These are phyloP conservation scores for Galerucella calmariensis DNA, from an alignment of 2,888 invertebrate species.

Conservation along the genomic window DNA sequence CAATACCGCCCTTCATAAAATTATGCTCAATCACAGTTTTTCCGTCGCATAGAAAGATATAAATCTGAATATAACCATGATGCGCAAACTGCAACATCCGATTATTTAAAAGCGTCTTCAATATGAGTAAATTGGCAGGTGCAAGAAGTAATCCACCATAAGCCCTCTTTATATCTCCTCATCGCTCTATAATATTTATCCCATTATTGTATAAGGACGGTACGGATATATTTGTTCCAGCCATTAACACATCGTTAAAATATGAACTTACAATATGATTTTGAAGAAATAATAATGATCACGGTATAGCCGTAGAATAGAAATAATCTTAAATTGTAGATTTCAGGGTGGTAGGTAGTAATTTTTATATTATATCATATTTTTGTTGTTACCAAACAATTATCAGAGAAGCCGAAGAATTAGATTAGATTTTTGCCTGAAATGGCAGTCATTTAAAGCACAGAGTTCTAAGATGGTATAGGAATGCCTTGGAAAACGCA, in stretches of 20 bases:
- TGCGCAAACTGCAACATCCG: constrained; percentile 18
- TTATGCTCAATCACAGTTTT: constrained; percentile 2
- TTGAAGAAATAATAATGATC: constrained; percentile 37
- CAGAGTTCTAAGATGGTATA: too few relatives aligned
- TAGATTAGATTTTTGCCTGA: too few relatives aligned
- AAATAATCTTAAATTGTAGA: too few relatives aligned
- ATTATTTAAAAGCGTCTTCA: constrained; percentile 31
- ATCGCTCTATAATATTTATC: constrained; percentile 41
- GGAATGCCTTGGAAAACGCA: too few relatives aligned
- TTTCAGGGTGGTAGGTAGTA: background rate
- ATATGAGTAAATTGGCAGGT: constrained; percentile 40
- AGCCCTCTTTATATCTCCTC: constrained; percentile 40
- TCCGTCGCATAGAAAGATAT: constrained; percentile 10
- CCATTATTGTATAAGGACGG: constrained; percentile 41
- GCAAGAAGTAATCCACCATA: constrained; percentile 39
- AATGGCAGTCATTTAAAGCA: too few relatives aligned
- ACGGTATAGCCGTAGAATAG: background rate
- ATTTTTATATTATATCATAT: background rate
- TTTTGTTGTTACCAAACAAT: too few relatives aligned
- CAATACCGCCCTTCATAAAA: constrained; percentile 12
- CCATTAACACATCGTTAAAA: constrained; percentile 45
- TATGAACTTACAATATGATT: constrained; percentile 38
- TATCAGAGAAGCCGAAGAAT: too few relatives aligned
- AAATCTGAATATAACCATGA: constrained; percentile 27
- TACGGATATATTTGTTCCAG: constrained; percentile 38